Percentiles rank a stretch among this genome's conserved stretches.
Conservation (phyloP, 2,888 invertebrate genomes). For the Phyllotreta cruciferae region DNA sequence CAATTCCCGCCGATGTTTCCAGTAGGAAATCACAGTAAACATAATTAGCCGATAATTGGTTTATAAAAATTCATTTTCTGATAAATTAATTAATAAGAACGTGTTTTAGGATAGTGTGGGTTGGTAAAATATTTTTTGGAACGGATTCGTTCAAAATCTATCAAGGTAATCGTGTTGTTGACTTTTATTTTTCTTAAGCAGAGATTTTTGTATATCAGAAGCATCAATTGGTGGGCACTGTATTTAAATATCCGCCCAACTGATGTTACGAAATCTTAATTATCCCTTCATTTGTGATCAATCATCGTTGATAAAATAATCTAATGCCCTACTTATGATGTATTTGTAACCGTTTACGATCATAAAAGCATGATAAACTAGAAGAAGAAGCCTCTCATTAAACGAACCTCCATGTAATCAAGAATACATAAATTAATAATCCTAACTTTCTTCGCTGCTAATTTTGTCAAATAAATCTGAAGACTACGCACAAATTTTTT, state of each 20-base stretch:
- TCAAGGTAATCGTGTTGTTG: constrained; percentile 24
- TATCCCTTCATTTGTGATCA: constrained; percentile 39
- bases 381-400: constrained; percentile 3
- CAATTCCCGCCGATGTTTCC: background rate
- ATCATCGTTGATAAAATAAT: constrained; percentile 41
- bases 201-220: constrained; percentile 31
- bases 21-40: no score
- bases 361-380: constrained; percentile 26
- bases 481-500: background rate
- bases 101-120: constrained; percentile 8
- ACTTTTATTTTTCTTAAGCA: constrained; percentile 25
- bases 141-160: constrained; percentile 15
- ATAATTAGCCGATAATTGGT: background rate
- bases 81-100: constrained; percentile 24
- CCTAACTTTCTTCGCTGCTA: constrained; percentile 1
- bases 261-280: constrained; percentile 43
- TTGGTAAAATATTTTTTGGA: constrained; percentile 13
- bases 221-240: constrained; percentile 45
- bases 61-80: constrained; percentile 9
- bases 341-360: constrained; percentile 27
- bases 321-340: constrained; percentile 35
- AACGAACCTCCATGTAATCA: constrained; percentile 8
- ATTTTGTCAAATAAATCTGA: constrained; percentile 3
- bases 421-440: constrained; percentile 8
- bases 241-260: constrained; percentile 43